Percentiles rank a stretch among this genome's conserved stretches.
Conservation (phyloP, 92 coral and sea anemone genomes). For the Anthopleura xanthogrammica region DNA sequence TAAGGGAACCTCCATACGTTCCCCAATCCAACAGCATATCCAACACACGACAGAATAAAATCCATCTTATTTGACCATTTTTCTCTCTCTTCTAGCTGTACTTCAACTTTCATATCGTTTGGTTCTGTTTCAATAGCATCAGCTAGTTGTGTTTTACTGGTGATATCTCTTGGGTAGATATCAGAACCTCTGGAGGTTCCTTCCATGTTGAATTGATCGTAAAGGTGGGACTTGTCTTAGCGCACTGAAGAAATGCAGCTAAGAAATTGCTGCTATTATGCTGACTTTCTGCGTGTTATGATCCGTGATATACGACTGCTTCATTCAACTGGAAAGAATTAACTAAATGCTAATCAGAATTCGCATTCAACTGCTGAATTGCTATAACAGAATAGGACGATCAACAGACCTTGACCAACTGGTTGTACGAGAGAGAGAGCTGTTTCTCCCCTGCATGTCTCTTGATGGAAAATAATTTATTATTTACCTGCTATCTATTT, state of each 20-base stretch:
- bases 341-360: background rate
- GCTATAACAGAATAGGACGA: background rate
- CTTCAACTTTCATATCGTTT: background rate
- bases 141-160: constrained; percentile 22
- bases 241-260: background rate
- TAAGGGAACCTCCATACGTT: constrained; percentile 84
- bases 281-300: background rate
- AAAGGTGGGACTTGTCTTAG: background rate
- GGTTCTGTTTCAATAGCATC: constrained; percentile 13
- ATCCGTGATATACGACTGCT: background rate
- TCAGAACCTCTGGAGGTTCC: background rate
- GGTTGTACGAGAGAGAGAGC: no score
- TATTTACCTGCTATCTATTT: no score
- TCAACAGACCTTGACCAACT: background rate
- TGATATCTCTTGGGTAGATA: constrained; percentile 11
- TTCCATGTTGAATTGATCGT: background rate
- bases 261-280: background rate
- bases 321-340: background rate
- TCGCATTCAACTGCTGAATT: background rate
- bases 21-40: constrained; percentile 79
- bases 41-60: constrained; percentile 64
- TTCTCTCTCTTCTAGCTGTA: constrained; percentile 54
- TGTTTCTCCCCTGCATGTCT: no score
- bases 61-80: constrained; percentile 67
- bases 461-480: no score